A percentile compares a stretch with the other conserved stretches of the same genome.
phyloP scores from a whole-genome alignment of 1,140 invertebrate species.

The Drosophila punjabiensis region DNA sequence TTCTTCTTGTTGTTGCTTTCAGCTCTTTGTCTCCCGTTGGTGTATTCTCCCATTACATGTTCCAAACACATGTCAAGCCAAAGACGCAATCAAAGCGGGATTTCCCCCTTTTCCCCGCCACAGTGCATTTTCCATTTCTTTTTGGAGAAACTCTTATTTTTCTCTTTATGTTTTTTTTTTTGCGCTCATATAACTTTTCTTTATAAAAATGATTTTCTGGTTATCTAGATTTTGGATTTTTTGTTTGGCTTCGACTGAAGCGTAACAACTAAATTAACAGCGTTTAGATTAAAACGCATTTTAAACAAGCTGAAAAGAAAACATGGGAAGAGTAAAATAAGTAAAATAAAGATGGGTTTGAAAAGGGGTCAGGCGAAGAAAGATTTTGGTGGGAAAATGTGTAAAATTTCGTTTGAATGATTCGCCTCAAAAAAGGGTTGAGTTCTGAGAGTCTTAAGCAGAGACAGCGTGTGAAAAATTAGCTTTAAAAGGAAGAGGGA shows the following conservation, averaged over 20 bases:
- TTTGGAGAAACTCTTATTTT: slow-evolving; percentile 31
- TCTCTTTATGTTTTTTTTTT: slow-evolving; percentile 17
- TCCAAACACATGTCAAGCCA: slow-evolving; percentile 32
- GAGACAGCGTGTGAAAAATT: slow-evolving; percentile 46
- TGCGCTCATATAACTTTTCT: slow-evolving; percentile 40
- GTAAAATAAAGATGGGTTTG: not conserved
- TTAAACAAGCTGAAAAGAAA: slow-evolving; percentile 26
- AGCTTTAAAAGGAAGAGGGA: not conserved
- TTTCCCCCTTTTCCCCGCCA: slow-evolving; percentile 4
- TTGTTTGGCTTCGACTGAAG: slow-evolving; percentile 31
- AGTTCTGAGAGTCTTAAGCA: slow-evolving; percentile 13
- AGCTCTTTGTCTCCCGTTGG: slow-evolving; percentile 19
- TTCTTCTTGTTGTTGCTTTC: not conserved
- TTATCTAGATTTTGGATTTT: slow-evolving; percentile 43
- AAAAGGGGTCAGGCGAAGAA: slow-evolving; percentile 10
- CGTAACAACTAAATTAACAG: slow-evolving; percentile 56
- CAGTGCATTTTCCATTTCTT: slow-evolving; percentile 43
- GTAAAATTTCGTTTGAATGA: slow-evolving; percentile 16
- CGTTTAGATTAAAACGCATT: slow-evolving; percentile 48
- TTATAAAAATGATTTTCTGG: slow-evolving; percentile 35
- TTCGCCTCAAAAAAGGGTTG: slow-evolving; percentile 15
- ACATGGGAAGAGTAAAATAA: slow-evolving; percentile 5
- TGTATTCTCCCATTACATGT: slow-evolving; percentile 28
- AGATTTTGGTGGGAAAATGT: slow-evolving; percentile 26
- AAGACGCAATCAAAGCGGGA: slow-evolving; percentile 42